Conservation (phyloP, 2,888 invertebrate genomes). For the Heliconius charithonia region DNA sequence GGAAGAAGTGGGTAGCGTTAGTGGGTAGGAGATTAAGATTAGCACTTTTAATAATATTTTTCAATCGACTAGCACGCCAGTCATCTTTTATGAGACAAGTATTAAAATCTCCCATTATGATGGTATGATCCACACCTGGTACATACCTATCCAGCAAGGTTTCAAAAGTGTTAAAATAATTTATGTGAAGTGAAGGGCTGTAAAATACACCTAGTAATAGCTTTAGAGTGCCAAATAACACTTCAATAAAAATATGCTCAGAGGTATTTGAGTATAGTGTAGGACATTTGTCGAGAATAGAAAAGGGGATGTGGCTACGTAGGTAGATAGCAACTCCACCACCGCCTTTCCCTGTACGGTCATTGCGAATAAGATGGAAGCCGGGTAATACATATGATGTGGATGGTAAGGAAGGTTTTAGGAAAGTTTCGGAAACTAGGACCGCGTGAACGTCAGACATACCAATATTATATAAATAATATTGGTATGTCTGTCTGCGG, state of each 20-base stretch:
- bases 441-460: not conserved
- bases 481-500: too few species aligned
- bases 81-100: conserved; percentile 15
- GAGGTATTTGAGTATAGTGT: not conserved
- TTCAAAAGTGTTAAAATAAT: conserved; percentile 14
- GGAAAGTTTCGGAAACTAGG: not conserved
- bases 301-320: not conserved
- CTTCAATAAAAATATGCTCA: not conserved
- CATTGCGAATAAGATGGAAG: not conserved
- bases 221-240: not conserved
- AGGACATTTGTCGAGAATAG: not conserved
- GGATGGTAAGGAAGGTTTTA: not conserved
- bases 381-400: not conserved
- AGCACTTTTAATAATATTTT: too few species aligned
- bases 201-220: not conserved
- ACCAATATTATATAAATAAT: too few species aligned
- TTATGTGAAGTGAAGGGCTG: not conserved
- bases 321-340: not conserved
- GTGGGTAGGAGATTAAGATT: too few species aligned
- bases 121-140: not conserved
- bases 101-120: conserved; percentile 17
- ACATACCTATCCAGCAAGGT: not conserved
- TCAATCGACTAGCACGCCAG: not conserved
- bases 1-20: not conserved
- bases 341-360: not conserved